Evolutionary conservation across 1,140 invertebrate species (phyloP).

Genomic region (Drosophila repletoides): DNA sequence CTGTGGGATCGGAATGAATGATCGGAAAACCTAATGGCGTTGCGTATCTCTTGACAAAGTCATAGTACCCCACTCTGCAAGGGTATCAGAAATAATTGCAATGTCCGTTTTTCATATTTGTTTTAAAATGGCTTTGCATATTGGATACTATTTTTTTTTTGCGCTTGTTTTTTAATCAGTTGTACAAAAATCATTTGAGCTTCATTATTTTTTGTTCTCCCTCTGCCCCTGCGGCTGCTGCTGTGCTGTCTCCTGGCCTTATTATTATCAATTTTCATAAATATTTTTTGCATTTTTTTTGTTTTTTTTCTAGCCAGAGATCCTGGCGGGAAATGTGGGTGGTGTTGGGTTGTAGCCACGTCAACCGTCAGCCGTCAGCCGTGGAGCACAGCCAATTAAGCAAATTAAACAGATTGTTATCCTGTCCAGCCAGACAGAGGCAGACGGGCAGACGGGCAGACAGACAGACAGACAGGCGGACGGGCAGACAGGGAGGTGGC

Average conservation of each 20-base stretch:
- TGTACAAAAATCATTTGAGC: slow-evolving; percentile 8
- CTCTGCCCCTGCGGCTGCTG: background rate
- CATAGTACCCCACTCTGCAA: too few relatives aligned
- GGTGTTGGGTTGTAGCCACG: slow-evolving; percentile 50
- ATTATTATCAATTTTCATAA: slow-evolving; percentile 64
- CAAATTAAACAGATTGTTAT: slow-evolving; percentile 80
- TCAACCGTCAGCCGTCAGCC: slow-evolving; percentile 32
- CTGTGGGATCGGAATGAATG: too few relatives aligned
- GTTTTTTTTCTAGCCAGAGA: background rate
- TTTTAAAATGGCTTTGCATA: too few relatives aligned
- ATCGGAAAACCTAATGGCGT: too few relatives aligned
- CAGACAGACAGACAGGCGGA: background rate
- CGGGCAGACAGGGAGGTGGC: slow-evolving; percentile 25
- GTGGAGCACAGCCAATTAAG: slow-evolving; percentile 75
- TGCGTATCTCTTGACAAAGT: too few relatives aligned
- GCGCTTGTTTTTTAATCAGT: background rate
- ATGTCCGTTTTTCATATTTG: slow-evolving; percentile 16
- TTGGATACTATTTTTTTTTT: slow-evolving; percentile 17
- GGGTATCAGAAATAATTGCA: slow-evolving; percentile 27
- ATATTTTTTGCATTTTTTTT: slow-evolving; percentile 42
- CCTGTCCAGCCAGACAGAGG: slow-evolving; percentile 50
- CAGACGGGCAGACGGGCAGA: slow-evolving; percentile 2
- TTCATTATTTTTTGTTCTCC: background rate
- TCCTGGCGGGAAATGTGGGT: background rate
- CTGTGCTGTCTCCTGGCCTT: slow-evolving; percentile 17